Base-by-base conservation (phyloP, 1,140 invertebrate species). In the Solen grandis region DNA sequence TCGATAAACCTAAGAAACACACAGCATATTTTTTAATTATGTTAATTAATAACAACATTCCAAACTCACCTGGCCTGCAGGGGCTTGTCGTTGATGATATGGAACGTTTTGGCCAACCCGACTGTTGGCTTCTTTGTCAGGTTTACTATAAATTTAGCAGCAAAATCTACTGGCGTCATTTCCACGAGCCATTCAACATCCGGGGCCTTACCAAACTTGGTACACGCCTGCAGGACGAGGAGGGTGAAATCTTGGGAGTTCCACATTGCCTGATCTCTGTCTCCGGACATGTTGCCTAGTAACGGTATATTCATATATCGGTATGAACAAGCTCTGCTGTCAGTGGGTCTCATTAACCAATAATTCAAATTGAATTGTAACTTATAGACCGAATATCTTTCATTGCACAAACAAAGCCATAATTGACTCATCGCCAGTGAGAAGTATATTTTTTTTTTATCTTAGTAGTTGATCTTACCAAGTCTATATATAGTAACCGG, bases 151-250 rank as follows among this genome's bases (percentile, higher is more conserved):
- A 92, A 88, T 77, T 91, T 87, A 38, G 91, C 88, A 14, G 92
- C 89, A 88, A 94, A 94, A 76, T 94, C 92, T 13, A 94, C 93
- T 10, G 93, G 93, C 5, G 93, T 94, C 86, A 94, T 88, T 80
- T 94, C 93, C 86, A 94, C 88, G 77, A 92, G 38, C 93, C 93
- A 94, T 76, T 93, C 88, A 0, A 93, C 80, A 66, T 93, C 89
- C 68, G 93, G 93, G 19, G 92, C 91, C 27, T 87, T 59, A 5
- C 89, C 87, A 35, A 87, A 87, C 57, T 86, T 74, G 25, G 92
- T 80, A 85, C 92, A 92, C 13, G 90, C 91, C 79, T 93, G 88
- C 2, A 94, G 85, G 75, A 94, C 85, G 35, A 93, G 81, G 73
- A 93, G 85, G n/a, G 92, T 94, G 69, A 94, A 93, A 84, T 94